Evolutionary conservation across 2,888 invertebrate genomes (phyloP).

Genomic region (Nymphalis urticae): DNA sequence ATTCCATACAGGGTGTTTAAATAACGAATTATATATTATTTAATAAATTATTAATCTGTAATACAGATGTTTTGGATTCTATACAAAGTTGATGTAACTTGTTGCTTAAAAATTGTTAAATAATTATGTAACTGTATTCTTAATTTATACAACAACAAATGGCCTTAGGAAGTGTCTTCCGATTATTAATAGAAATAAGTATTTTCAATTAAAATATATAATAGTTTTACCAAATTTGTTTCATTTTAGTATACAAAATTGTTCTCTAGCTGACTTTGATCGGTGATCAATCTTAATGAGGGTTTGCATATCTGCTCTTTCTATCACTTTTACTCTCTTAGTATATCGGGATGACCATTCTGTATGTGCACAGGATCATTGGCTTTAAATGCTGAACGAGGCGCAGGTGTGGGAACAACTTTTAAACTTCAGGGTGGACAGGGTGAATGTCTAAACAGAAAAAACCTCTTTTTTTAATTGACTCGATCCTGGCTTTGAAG

Average conservation of each 20-base stretch:
- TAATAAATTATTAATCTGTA: not conserved
- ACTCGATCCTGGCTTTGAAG: too few relatives aligned
- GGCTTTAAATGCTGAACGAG: too few relatives aligned
- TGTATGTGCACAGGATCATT: too few relatives aligned
- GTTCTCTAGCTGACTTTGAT: not conserved
- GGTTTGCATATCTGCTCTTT: too few relatives aligned
- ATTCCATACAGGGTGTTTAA: constrained; percentile 5
- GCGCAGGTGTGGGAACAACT: too few relatives aligned
- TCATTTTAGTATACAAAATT: not conserved
- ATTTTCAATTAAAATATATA: constrained; percentile 13
- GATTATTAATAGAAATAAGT: constrained; percentile 23
- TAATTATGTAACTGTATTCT: not conserved
- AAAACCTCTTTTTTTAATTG: too few relatives aligned
- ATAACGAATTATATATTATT: constrained; percentile 1
- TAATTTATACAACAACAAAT: constrained; percentile 6
- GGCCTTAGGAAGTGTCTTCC: constrained; percentile 20
- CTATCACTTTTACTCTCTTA: too few relatives aligned
- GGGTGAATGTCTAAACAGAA: too few relatives aligned
- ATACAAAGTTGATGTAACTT: not conserved
- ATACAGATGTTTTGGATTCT: not conserved
- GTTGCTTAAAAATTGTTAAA: not conserved
- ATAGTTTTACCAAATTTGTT: constrained; percentile 1
- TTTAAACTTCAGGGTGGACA: too few relatives aligned
- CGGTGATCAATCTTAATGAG: too few relatives aligned
- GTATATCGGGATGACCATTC: too few relatives aligned